Percentiles rank a stretch among this genome's conserved stretches.
Evolutionary conservation across 53 echinoderm and acorn worm genomes (phyloP).

Genomic region (Luidia sarsii): DNA sequence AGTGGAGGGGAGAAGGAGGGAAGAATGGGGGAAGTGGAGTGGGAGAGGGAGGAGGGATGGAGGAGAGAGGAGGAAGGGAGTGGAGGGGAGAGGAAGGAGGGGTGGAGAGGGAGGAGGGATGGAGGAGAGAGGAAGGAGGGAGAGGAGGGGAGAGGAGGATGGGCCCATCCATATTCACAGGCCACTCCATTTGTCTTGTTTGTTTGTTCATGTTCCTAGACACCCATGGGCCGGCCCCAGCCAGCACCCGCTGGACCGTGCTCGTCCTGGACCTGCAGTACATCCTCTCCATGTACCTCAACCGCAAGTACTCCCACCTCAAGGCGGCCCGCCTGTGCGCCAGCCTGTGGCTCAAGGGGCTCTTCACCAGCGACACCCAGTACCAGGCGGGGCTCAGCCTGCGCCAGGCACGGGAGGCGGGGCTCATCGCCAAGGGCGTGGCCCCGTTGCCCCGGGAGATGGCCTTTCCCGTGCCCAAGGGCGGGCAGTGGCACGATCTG

Average conservation of each 20-base stretch:
- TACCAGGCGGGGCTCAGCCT: slow-evolving; percentile 86
- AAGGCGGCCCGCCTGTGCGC: slow-evolving; percentile 90
- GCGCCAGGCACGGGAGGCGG: slow-evolving; percentile 83
- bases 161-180: too few species aligned
- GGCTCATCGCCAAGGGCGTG: slow-evolving; percentile 81
- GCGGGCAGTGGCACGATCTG: slow-evolving; percentile 75
- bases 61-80: too few species aligned
- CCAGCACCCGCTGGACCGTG: slow-evolving; percentile 77
- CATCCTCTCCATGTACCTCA: slow-evolving; percentile 98
- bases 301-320: slow-evolving; percentile 84
- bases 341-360: slow-evolving; percentile 89
- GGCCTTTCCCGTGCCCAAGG: slow-evolving; percentile 87
- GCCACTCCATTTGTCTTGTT: too few species aligned
- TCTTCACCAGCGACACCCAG: slow-evolving; percentile 95
- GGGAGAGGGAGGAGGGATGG: too few species aligned
- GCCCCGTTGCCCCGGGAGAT: slow-evolving; percentile 94
- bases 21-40: too few species aligned
- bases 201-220: too few species aligned
- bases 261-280: slow-evolving; percentile 92
- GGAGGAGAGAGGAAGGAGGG: too few species aligned
- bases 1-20: too few species aligned
- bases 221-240: slow-evolving; percentile 91
- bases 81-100: too few species aligned
- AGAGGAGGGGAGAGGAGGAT: too few species aligned
- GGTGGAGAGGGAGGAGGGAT: too few species aligned